These are phyloP conservation scores for Drosophila anomalipes DNA, from an alignment of 2,888 invertebrate genomes.

Conservation along the genomic window DNA sequence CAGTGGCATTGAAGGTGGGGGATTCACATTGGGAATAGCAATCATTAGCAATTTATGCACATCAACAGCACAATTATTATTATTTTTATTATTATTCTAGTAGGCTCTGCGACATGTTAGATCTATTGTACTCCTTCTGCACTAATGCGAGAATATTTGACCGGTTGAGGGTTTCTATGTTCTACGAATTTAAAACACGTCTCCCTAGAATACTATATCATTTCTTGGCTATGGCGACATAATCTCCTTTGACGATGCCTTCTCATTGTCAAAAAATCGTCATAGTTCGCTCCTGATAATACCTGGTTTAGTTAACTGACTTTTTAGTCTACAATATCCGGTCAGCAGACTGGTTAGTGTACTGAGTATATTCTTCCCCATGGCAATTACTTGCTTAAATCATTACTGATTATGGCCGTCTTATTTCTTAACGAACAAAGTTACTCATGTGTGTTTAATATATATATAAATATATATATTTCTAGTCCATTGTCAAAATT, in stretches of 20 bases:
- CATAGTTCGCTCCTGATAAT: background rate
- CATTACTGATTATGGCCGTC: background rate
- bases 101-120: background rate
- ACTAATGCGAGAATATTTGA: background rate
- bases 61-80: background rate
- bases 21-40: background rate
- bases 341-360: background rate
- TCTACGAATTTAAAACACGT: background rate
- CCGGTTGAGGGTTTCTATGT: background rate
- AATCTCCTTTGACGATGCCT: background rate
- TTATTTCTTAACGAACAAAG: background rate
- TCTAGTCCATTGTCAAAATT: background rate
- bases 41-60: background rate
- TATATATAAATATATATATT: background rate
- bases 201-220: background rate
- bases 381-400: background rate
- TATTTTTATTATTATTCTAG: background rate
- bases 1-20: slow-evolving; percentile 23
- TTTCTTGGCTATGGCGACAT: rapidly evolving
- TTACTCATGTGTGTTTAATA: background rate
- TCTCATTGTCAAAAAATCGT: background rate
- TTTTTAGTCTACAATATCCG: background rate
- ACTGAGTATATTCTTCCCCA: background rate
- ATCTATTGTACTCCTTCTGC: background rate
- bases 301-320: background rate